Evolutionary conservation across 2,888 invertebrate genomes (phyloP).

Genomic region (Barypeithes pellucidus): DNA sequence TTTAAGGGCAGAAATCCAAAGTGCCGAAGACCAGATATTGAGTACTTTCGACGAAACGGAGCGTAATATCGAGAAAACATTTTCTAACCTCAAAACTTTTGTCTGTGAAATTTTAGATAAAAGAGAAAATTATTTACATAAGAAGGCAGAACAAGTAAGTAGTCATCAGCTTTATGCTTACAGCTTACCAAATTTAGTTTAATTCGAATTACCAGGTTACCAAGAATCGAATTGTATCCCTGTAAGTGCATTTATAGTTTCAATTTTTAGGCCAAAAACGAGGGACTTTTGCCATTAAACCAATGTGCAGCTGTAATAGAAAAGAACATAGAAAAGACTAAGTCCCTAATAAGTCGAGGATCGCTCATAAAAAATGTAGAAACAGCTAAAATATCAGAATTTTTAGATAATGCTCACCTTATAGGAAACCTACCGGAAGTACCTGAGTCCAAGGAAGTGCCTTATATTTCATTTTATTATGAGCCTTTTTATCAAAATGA

Average conservation of each 20-base stretch:
- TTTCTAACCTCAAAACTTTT: slow-evolving; percentile 61
- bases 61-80: slow-evolving; percentile 61
- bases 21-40: slow-evolving; percentile 63
- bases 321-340: slow-evolving; percentile 67
- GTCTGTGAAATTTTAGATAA: slow-evolving; percentile 60
- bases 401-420: slow-evolving; percentile 61
- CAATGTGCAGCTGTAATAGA: slow-evolving; percentile 68
- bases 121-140: slow-evolving; percentile 61
- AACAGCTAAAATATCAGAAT: slow-evolving; percentile 58
- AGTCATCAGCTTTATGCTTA: not conserved
- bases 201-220: not conserved
- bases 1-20: slow-evolving; percentile 61
- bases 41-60: slow-evolving; percentile 64
- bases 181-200: not conserved
- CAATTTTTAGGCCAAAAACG: slow-evolving; percentile 61
- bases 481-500: slow-evolving; percentile 64
- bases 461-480: slow-evolving; percentile 72
- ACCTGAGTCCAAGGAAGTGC: slow-evolving; percentile 74
- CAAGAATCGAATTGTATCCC: too few relatives aligned
- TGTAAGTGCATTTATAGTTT: too few relatives aligned
- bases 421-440: slow-evolving; percentile 74
- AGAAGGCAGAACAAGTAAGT: slow-evolving; percentile 60
- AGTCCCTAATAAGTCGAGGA: slow-evolving; percentile 65
- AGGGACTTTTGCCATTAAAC: slow-evolving; percentile 68
- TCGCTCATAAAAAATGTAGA: slow-evolving; percentile 54